Base-by-base conservation (phyloP, 2,797 vertebrate species). In the Tapera naevia region DNA sequence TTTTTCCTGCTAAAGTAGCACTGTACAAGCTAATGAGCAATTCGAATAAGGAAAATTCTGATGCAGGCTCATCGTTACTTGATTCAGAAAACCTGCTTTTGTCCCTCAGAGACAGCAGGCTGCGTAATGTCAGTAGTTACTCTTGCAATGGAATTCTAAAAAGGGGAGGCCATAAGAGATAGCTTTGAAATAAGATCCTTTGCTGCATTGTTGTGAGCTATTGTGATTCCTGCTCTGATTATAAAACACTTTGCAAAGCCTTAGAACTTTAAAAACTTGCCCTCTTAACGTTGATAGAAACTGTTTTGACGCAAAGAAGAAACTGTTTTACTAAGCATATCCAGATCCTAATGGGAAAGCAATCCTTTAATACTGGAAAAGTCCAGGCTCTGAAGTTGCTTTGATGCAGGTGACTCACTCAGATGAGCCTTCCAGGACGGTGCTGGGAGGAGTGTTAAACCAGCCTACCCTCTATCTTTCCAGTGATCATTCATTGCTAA, bases 111-210 rank as follows among this genome's bases (percentile, higher is more conserved):
- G 69, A 48, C 62, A 76, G 46, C 7, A 56, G 48, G n/a, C 25
- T 74, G 75, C 5, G 1, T 66, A 74, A 65, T 60, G 27, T 67
- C 79, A 85, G 23, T 66, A 84, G 62, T 73, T 90, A 39, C 58
- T 81, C 39, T 84, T 72, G 17, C 48, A 35, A 37, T 74, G 33
- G 70, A 89, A 91, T 93, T 57, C 64, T 48, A 3, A 89, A 88
- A 89, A 71, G 4, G 27, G 28, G 23, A 81, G 21, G 11, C 33
- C 5, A 3, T 73, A 86, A 84, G 48, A 82, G 45, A 37, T 2
- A 25, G 32, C 45, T 95, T 90, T 85, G 60, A 90, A 95, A 91
- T 67, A 24, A 92, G 33, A 85, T 54, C n/a, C 41, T 85, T 72
- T 89, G 32, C 43, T 93, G 48, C 39, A 30, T 87, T 84, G 35